Conservation (phyloP, 2,797 vertebrate genomes). For the Typhlichthys eigenmanni region DNA sequence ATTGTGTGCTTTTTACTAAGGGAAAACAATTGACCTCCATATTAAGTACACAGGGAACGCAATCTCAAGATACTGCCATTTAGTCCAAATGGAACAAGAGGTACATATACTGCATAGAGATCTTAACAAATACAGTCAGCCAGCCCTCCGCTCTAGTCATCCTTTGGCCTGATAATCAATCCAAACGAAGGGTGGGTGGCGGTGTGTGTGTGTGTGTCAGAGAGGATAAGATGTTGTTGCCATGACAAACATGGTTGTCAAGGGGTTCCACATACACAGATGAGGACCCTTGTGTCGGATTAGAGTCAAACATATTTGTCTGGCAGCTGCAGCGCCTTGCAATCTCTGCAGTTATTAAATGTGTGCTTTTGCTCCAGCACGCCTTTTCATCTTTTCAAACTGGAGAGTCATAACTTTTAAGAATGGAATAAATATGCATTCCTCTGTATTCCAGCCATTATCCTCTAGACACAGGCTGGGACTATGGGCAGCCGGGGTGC, state of each 20-base stretch:
- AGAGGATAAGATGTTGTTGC: background rate
- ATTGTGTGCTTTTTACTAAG: conserved; percentile 15
- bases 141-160: too few relatives aligned
- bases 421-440: too few relatives aligned
- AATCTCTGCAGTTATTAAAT: conserved; percentile 49
- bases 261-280: conserved; percentile 24
- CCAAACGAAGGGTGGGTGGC: background rate
- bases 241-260: conserved; percentile 7
- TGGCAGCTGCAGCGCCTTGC: conserved; percentile 3
- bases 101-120: background rate
- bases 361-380: conserved; percentile 13
- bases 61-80: background rate
- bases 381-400: conserved; percentile 5
- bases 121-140: too few relatives aligned
- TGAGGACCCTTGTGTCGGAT: conserved; percentile 32
- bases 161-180: background rate
- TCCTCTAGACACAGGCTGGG: too few relatives aligned
- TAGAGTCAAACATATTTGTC: background rate
- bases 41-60: conserved; percentile 2
- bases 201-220: background rate
- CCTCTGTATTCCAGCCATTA: too few relatives aligned
- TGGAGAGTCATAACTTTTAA: too few relatives aligned
- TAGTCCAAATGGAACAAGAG: background rate
- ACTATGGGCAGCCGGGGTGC: too few relatives aligned
- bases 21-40: background rate